phyloP scores from a whole-genome alignment of 2,888 invertebrate genomes.

The Scaptomyza caliginosa region DNA sequence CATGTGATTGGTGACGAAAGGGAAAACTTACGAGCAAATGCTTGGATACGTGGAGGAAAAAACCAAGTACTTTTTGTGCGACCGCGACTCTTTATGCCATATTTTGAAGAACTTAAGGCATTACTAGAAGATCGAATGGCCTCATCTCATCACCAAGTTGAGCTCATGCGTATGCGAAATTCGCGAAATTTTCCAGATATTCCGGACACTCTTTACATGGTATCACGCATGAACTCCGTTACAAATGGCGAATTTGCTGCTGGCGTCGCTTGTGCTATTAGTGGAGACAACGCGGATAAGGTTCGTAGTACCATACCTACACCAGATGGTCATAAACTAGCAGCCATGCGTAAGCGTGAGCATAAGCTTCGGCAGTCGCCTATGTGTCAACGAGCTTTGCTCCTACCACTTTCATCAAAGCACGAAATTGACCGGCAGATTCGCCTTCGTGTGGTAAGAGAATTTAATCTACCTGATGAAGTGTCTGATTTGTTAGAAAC shows the following conservation, averaged over 20 bases:
- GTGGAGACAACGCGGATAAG: slow-evolving; percentile 87
- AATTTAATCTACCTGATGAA: slow-evolving; percentile 96
- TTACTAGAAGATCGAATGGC: slow-evolving; percentile 93
- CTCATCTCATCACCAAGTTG: slow-evolving; percentile 89
- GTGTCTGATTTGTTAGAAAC: slow-evolving; percentile 91
- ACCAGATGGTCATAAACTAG: slow-evolving; percentile 90
- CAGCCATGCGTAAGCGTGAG: slow-evolving; percentile 93
- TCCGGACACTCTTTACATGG: slow-evolving; percentile 97
- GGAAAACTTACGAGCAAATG: slow-evolving; percentile 88
- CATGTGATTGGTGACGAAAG: slow-evolving; percentile 92
- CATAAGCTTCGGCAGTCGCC: slow-evolving; percentile 92
- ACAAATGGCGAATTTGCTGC: slow-evolving; percentile 73
- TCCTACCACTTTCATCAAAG: slow-evolving; percentile 90
- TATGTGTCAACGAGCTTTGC: slow-evolving; percentile 91
- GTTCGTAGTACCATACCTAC: slow-evolving; percentile 89
- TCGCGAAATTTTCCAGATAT: slow-evolving; percentile 91
- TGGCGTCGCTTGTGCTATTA: slow-evolving; percentile 64
- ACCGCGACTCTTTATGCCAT: slow-evolving; percentile 96
- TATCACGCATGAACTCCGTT: slow-evolving; percentile 84
- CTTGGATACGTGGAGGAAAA: slow-evolving; percentile 91
- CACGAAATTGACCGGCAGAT: slow-evolving; percentile 91
- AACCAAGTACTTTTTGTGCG: slow-evolving; percentile 90
- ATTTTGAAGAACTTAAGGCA: slow-evolving; percentile 96
- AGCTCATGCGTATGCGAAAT: slow-evolving; percentile 88
- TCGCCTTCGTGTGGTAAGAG: slow-evolving; percentile 94